These are phyloP conservation scores for Caenorhabditis doughertyi DNA, from an alignment of 2,888 invertebrate genomes.

Conservation along the genomic window DNA sequence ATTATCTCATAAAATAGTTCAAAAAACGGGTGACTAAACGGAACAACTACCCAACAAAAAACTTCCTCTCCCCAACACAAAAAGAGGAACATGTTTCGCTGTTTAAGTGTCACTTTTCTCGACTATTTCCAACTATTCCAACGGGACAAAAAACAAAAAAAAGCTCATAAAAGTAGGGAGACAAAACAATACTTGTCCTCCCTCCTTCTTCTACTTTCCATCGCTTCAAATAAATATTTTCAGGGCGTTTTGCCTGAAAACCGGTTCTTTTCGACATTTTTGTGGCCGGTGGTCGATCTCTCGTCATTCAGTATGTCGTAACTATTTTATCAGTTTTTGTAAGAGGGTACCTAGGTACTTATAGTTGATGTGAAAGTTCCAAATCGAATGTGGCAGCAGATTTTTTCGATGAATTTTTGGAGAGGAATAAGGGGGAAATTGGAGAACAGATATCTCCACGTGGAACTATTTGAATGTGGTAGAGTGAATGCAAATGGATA, in stretches of 20 bases:
- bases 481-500: constrained; percentile 18
- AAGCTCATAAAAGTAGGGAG: constrained; percentile 15
- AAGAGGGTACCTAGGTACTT: constrained; percentile 14
- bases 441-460: neutral
- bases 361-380: constrained; percentile 16
- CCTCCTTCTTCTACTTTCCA: neutral
- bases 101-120: constrained; percentile 34
- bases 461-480: neutral
- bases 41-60: constrained; percentile 12
- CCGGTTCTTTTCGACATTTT: constrained; percentile 32
- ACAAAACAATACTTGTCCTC: constrained; percentile 18
- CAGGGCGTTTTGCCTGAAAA: constrained; percentile 41
- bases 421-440: neutral
- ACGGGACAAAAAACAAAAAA: constrained; percentile 19
- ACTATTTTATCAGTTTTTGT: constrained; percentile 48
- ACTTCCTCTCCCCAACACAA: neutral
- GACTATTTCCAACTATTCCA: constrained; percentile 9
- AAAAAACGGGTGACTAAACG: constrained; percentile 24
- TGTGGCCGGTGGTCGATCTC: neutral
- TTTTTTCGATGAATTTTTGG: constrained; percentile 8
- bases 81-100: constrained; percentile 22
- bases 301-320: neutral
- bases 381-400: constrained; percentile 28
- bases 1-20: neutral
- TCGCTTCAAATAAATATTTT: constrained; percentile 16